Conservation (phyloP, 2,113 vertebrate species). For the Cyprinodon tularosa region DNA sequence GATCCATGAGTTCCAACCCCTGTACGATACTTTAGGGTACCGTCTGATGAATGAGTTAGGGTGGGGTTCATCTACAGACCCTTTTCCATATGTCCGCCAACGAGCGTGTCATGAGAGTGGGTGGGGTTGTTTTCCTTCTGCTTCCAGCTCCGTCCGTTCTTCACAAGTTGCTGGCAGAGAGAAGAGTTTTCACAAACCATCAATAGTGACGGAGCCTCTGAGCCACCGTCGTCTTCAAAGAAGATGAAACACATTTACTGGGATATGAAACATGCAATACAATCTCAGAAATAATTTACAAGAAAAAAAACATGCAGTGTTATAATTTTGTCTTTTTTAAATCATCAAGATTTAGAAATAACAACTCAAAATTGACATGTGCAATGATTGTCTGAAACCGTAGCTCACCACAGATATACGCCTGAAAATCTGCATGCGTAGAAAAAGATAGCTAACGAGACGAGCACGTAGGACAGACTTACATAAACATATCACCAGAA, state of each 20-base stretch:
- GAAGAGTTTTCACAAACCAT: constrained; percentile 53
- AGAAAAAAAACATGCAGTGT: too few relatives aligned
- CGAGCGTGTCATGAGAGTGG: constrained; percentile 45
- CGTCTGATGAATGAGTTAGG: constrained; percentile 32
- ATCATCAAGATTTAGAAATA: too few relatives aligned
- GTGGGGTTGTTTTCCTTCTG: constrained; percentile 49
- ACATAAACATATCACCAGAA: too few relatives aligned
- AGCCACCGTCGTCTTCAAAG: constrained; percentile 31
- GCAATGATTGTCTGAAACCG: too few relatives aligned
- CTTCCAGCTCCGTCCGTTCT: constrained; percentile 56
- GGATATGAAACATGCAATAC: too few relatives aligned
- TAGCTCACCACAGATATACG: too few relatives aligned
- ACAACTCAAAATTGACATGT: too few relatives aligned
- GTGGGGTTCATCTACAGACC: constrained; percentile 62
- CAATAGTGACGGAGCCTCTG: constrained; percentile 34
- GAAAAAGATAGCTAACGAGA: too few relatives aligned
- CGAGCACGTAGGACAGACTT: too few relatives aligned
- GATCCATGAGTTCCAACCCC: background rate
- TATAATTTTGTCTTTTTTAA: too few relatives aligned
- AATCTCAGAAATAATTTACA: too few relatives aligned
- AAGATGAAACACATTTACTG: constrained; percentile 41
- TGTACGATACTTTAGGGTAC: background rate
- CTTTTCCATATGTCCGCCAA: constrained; percentile 73
- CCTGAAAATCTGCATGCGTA: too few relatives aligned
- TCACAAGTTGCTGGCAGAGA: constrained; percentile 34